Conservation (phyloP, 2,113 vertebrate species). For the Herpailurus yagouaroundi region DNA sequence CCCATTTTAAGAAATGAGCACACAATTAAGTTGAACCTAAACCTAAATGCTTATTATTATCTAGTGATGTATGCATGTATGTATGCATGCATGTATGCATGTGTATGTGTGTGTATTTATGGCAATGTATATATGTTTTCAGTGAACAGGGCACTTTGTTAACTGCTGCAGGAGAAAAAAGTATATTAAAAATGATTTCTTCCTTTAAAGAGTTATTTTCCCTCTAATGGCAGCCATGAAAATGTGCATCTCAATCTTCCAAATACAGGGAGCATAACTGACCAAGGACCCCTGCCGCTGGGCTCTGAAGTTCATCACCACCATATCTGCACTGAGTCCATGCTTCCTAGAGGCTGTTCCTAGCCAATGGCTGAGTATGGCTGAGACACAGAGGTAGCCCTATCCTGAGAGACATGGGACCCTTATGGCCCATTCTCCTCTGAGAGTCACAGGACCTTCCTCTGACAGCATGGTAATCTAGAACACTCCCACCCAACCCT, state of each 20-base stretch:
- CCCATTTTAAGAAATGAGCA: not conserved
- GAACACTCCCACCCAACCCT: not conserved
- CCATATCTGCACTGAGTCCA: too few species aligned
- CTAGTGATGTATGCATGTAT: not conserved
- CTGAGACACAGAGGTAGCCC: not conserved
- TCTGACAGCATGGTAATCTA: rapidly evolving
- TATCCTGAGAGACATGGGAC: not conserved
- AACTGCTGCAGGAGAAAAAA: not conserved
- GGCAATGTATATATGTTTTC: not conserved
- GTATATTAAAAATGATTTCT: not conserved
- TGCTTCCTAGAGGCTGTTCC: not conserved
- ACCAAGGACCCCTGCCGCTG: not conserved
- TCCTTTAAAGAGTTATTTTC: not conserved
- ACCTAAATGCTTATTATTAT: not conserved
- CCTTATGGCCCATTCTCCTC: too few species aligned
- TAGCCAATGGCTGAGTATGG: not conserved
- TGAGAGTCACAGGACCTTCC: not conserved
- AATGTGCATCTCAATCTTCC: not conserved
- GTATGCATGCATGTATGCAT: not conserved
- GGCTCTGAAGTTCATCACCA: not conserved
- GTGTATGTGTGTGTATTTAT: not conserved
- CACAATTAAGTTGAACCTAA: not conserved
- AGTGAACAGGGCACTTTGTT: not conserved
- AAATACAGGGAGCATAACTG: not conserved
- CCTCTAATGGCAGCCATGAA: not conserved